Evolutionary conservation across 2,888 invertebrate genomes (phyloP).

Genomic region (Keiferia lycopersicella): DNA sequence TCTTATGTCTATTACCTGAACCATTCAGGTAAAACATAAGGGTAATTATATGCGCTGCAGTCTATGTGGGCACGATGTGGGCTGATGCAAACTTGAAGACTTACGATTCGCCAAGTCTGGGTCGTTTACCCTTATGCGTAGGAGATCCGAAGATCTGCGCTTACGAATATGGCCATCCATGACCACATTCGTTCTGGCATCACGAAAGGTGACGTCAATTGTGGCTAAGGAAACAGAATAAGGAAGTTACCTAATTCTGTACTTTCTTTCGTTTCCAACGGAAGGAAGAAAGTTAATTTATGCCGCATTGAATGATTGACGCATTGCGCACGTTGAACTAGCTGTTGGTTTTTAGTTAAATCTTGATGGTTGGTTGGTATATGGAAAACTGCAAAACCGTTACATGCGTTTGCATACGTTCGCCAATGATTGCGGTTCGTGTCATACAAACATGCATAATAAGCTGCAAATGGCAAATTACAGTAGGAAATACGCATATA

Average conservation of each 20-base stretch:
- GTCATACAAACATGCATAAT: too few relatives aligned
- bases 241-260: constrained; percentile 10
- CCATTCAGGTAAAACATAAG: constrained; percentile 22
- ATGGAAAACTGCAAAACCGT: background rate
- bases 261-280: constrained; percentile 22
- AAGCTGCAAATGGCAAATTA: too few relatives aligned
- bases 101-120: constrained; percentile 43
- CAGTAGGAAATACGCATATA: too few relatives aligned
- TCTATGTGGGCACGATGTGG: constrained; percentile 40
- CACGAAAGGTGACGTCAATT: constrained; percentile 11
- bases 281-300: constrained; percentile 16
- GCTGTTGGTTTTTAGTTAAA: too few relatives aligned
- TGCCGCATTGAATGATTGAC: constrained; percentile 1
- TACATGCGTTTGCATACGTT: background rate
- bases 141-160: constrained; percentile 41
- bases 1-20: constrained; percentile 2
- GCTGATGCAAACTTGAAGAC: constrained; percentile 60
- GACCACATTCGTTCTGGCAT: constrained; percentile 4
- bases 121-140: constrained; percentile 55
- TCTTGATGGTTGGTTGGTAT: background rate
- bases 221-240: constrained; percentile 5
- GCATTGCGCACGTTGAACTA: background rate
- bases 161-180: constrained; percentile 4
- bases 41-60: constrained; percentile 24
- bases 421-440: background rate